These are phyloP conservation scores for Acanthopleura granulata DNA, from an alignment of 2,888 invertebrate species.

Conservation along the genomic window DNA sequence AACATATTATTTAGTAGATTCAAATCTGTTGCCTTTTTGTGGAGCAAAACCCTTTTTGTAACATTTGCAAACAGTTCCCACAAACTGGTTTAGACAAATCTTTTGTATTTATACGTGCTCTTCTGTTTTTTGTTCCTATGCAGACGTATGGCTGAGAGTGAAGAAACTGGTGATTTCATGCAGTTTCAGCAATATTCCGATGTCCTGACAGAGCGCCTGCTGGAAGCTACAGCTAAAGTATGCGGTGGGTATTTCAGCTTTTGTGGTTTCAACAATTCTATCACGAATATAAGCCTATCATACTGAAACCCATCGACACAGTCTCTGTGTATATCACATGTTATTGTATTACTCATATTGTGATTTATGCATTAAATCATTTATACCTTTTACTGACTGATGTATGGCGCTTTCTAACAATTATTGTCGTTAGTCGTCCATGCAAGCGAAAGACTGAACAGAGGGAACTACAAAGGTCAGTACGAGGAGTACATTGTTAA, in stretches of 20 bases:
- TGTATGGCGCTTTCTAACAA: too few relatives aligned
- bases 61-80: background rate
- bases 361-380: too few relatives aligned
- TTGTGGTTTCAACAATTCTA: background rate
- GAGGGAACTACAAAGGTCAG: too few relatives aligned
- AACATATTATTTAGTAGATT: background rate
- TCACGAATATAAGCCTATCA: too few relatives aligned
- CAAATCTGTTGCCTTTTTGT: background rate
- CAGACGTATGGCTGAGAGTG: background rate
- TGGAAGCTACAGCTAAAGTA: background rate
- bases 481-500: too few relatives aligned
- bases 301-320: too few relatives aligned
- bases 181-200: slow-evolving; percentile 11
- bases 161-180: slow-evolving; percentile 9
- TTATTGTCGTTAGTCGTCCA: too few relatives aligned
- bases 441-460: too few relatives aligned
- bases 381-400: too few relatives aligned
- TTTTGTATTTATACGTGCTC: background rate
- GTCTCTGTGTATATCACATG: background rate
- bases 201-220: background rate
- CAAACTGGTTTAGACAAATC: too few relatives aligned
- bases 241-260: background rate
- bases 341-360: background rate
- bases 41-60: background rate
- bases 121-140: background rate